Evolutionary conservation across 2,113 vertebrate species (phyloP), one percentile per base, ranked within the genome.

Genomic region (Regulus satrapa): DNA sequence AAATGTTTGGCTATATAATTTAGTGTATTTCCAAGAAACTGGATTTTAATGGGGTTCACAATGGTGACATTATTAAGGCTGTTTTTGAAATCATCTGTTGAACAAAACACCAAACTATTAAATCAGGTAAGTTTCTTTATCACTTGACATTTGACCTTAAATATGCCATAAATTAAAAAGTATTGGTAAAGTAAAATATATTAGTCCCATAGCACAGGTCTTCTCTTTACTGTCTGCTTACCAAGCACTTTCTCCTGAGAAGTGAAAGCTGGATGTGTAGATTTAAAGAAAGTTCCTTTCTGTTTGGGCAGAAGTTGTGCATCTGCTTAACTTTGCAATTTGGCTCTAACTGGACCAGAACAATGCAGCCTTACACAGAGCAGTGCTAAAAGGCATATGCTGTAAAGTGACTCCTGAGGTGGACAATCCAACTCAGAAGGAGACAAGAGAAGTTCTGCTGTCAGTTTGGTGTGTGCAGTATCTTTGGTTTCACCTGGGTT

Each of bases 1-100:
- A 89, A 93, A 80, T 74, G 10, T 71, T 88, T 80, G 34, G 32
- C 51, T 51, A 55, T 77, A 79, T 91, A 89, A 89, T 96, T 95
- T 82, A 85, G 18, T 80, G 16, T 69, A 40, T 93, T 94, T 85
- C 67, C 34, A 83, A 80, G 92, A 95, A 89, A 90, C 43, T 74
- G n/a, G 36, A 55, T 85, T 94, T 89, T 93, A 77, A 91, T 54
- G 51, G 31, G 14, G 19, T 77, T 96, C 78, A 89, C 78, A 88
- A 63, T 32, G 8, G 55, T 77, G 82, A 93, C 46, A 71, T 88
- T 83, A 83, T 88, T 66, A 80, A 85, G 75, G 55, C 21, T 88
- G 63, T 45, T 93, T 92, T 85, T 8, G 0, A 93, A 94, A 88
- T 92, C 7, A 36, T 80, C 71, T 91, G 48, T 72, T 87, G 45